Conservation (phyloP, 2,113 vertebrate species). For the Taurulus bubalis region DNA sequence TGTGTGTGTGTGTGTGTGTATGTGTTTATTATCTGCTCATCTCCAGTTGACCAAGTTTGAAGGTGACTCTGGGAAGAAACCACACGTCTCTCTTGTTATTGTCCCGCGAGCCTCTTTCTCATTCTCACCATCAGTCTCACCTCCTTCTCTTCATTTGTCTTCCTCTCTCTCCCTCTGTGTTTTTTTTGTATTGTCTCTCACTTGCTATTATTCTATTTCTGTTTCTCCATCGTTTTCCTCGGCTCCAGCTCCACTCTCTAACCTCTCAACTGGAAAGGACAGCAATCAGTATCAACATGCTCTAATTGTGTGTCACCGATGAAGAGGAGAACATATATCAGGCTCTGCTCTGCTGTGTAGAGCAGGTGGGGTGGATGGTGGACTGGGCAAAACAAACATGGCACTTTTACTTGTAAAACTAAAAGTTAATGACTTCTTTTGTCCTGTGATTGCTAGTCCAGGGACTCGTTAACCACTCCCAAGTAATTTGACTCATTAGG, state of each 20-base stretch:
- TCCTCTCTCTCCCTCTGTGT: neutral
- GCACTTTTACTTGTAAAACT: neutral
- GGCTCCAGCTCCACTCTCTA: neutral
- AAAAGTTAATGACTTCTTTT: neutral
- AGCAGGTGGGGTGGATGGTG: neutral
- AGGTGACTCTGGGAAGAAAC: slow-evolving; percentile 31
- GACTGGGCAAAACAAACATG: neutral
- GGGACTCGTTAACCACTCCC: neutral
- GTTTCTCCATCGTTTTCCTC: neutral
- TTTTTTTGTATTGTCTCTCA: neutral
- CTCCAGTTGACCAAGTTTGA: slow-evolving; percentile 17
- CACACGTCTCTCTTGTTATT: neutral
- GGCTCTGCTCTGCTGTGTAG: neutral
- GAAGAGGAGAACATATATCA: neutral
- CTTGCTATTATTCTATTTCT: slow-evolving; percentile 6
- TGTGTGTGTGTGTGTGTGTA: neutral
- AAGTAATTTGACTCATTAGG: neutral
- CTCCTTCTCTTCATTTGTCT: neutral
- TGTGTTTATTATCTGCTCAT: slow-evolving; percentile 17
- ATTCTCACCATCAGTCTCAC: slow-evolving; percentile 26
- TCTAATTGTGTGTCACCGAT: slow-evolving; percentile 1
- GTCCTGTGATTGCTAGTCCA: neutral
- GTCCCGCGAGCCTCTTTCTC: slow-evolving; percentile 19
- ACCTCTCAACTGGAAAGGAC: slow-evolving; percentile 4
- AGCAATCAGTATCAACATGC: slow-evolving; percentile 2